phyloP scores from a whole-genome alignment of 1,140 invertebrate species.

The Apis florea region DNA sequence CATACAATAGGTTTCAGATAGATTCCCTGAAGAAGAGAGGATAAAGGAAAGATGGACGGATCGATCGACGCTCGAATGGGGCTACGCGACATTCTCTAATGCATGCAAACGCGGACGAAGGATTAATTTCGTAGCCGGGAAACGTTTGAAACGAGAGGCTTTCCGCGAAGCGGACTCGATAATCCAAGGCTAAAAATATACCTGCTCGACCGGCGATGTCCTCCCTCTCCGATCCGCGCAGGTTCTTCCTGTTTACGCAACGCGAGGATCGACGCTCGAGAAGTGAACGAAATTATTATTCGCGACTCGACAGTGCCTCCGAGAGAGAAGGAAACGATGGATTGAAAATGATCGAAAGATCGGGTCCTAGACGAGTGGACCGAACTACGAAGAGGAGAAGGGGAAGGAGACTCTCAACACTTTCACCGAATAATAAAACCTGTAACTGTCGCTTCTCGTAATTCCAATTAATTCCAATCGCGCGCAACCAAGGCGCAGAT shows the following conservation, averaged over 20 bases:
- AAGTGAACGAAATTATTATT: background rate
- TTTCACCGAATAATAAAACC: constrained; percentile 67
- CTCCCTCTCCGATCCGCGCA: no score
- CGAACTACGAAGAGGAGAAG: constrained; percentile 18
- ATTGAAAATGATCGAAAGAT: no score
- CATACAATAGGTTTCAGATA: no score
- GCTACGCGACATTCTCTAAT: no score
- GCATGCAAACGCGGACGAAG: no score
- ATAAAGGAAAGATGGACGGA: no score
- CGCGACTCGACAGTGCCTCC: background rate
- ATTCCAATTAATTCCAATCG: constrained; percentile 60
- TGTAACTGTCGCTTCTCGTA: constrained; percentile 52
- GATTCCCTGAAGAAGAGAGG: no score
- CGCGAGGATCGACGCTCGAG: background rate
- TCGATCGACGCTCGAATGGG: no score
- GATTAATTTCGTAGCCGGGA: no score
- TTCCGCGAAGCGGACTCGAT: background rate
- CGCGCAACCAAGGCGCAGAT: constrained; percentile 41
- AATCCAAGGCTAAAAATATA: constrained; percentile 6
- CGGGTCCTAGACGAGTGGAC: background rate
- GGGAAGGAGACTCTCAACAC: constrained; percentile 60
- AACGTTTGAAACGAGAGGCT: background rate
- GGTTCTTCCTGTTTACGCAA: constrained; percentile 10
- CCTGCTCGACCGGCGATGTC: background rate
- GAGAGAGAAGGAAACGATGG: background rate